Evolutionary conservation across 1,140 invertebrate genomes (phyloP).

Genomic region (Plodia interpunctella): DNA sequence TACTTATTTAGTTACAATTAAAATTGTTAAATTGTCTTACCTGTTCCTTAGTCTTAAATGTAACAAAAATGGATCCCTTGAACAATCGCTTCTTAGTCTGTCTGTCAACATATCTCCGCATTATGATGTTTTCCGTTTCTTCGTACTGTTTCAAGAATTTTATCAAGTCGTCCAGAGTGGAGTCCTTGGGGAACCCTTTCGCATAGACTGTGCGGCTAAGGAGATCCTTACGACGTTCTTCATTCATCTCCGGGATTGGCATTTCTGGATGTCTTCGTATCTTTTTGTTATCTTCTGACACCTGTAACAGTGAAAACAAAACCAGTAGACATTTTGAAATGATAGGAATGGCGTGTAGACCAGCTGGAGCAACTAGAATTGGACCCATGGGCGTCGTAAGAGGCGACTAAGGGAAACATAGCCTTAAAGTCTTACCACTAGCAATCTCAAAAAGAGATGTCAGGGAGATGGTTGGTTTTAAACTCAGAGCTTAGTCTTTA

Average conservation of each 20-base stretch:
- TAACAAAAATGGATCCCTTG: constrained; percentile 94
- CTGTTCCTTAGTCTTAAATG: constrained; percentile 87
- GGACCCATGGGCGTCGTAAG: no score
- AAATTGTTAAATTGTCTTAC: constrained; percentile 24
- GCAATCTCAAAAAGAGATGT: no score
- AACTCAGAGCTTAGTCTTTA: no score
- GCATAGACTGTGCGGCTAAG: constrained; percentile 88
- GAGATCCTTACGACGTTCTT: constrained; percentile 88
- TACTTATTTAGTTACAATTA: no score
- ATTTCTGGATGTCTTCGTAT: constrained; percentile 86
- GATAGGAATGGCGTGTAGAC: no score
- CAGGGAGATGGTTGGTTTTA: no score
- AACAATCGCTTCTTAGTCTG: constrained; percentile 82
- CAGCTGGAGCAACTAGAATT: no score
- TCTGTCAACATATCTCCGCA: constrained; percentile 84
- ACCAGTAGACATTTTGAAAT: no score
- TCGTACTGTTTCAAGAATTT: constrained; percentile 85
- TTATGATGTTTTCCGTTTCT: constrained; percentile 86
- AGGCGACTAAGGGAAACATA: no score
- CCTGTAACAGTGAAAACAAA: constrained; percentile 39
- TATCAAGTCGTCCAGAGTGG: constrained; percentile 84
- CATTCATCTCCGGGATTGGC: constrained; percentile 90
- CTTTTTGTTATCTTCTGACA: constrained; percentile 89
- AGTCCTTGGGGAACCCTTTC: constrained; percentile 91
- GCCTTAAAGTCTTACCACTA: no score